These are phyloP conservation scores for Silurus aristotelis DNA, from an alignment of 2,797 vertebrate species.

Conservation along the genomic window DNA sequence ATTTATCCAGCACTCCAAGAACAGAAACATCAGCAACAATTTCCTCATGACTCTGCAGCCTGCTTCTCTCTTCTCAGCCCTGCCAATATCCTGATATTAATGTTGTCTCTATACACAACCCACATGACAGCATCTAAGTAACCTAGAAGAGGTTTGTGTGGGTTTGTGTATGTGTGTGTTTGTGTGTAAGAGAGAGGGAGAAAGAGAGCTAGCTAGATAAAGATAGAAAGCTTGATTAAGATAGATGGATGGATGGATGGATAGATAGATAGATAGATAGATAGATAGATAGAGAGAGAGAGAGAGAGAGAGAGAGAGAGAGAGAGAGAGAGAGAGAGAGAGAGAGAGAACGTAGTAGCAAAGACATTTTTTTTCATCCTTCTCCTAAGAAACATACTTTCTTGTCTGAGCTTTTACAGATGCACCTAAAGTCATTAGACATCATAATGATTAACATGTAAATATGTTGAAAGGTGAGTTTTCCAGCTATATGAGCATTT, in stretches of 20 bases:
- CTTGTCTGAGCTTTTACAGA: background rate
- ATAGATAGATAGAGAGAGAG: background rate
- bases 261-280: background rate
- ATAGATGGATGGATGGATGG: no score
- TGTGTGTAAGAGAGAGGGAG: no score
- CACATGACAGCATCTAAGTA: conserved; percentile 22
- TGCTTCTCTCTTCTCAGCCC: conserved; percentile 40
- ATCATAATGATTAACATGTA: background rate
- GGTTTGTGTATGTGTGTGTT: background rate
- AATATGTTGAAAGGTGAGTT: background rate
- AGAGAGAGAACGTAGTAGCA: background rate
- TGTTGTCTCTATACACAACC: conserved; percentile 35
- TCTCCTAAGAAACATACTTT: background rate
- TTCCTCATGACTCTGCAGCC: conserved; percentile 54
- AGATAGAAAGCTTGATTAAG: background rate
- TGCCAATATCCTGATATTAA: conserved; percentile 51
- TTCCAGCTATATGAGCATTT: no score
- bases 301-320: background rate
- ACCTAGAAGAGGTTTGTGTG: background rate
- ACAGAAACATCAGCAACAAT: conserved; percentile 58
- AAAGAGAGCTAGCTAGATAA: background rate
- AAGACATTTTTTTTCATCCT: background rate
- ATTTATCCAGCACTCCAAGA: conserved; percentile 53
- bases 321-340: background rate
- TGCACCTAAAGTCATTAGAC: background rate